These are phyloP conservation scores for Tragelaphus oryx DNA, from an alignment of 2,797 vertebrate species.

Conservation along the genomic window DNA sequence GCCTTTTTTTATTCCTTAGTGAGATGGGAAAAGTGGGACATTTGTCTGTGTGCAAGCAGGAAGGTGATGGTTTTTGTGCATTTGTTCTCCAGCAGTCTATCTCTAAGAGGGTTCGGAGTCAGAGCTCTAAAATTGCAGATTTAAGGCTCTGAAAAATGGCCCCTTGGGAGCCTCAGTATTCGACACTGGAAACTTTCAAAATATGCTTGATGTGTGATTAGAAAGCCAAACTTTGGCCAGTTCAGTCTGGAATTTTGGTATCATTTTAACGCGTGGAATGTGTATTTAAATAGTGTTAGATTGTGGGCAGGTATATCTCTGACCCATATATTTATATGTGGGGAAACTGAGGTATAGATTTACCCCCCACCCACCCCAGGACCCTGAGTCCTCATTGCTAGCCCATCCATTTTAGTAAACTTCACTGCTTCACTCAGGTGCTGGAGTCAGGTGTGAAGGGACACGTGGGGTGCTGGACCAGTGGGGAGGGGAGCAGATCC, in stretches of 20 bases:
- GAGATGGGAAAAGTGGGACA: background rate
- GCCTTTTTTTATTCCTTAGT: background rate
- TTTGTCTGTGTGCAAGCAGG: background rate
- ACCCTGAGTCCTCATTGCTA: background rate
- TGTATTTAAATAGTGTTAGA: background rate
- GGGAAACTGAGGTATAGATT: background rate
- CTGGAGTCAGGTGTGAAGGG: background rate
- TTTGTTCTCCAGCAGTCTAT: background rate
- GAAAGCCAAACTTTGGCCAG: background rate
- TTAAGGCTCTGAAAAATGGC: background rate
- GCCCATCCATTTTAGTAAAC: background rate
- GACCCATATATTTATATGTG: background rate
- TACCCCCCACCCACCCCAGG: background rate
- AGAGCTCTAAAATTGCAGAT: background rate
- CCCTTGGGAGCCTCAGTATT: background rate
- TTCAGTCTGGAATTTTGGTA: background rate
- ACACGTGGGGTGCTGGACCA: background rate
- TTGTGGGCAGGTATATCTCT: background rate
- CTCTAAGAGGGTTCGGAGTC: background rate
- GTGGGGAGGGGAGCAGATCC: accelerated
- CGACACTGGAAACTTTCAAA: background rate
- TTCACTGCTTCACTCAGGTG: background rate
- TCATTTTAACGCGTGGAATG: background rate
- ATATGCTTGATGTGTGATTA: background rate
- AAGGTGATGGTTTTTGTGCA: background rate